Conservation (phyloP, 2,113 vertebrate genomes). For the Ophthalmolycus amberensis region DNA sequence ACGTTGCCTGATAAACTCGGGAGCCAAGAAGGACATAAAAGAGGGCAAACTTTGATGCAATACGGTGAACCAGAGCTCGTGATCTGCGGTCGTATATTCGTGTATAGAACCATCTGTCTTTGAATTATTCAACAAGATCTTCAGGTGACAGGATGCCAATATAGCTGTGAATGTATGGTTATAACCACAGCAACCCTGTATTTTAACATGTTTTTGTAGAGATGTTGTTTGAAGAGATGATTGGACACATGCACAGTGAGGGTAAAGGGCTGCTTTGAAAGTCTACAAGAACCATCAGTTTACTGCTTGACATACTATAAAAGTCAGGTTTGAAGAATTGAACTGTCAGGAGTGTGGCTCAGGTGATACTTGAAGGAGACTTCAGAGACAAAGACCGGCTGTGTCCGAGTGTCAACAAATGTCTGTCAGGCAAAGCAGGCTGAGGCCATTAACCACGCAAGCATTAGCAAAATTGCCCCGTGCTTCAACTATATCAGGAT, state of each 20-base stretch:
- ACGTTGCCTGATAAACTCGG: constrained; percentile 14
- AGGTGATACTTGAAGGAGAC: constrained; percentile 9
- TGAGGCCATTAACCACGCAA: constrained; percentile 28
- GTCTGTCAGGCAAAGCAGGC: constrained; percentile 24
- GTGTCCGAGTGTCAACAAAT: constrained; percentile 15
- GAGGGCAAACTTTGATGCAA: not conserved
- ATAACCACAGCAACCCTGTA: not conserved
- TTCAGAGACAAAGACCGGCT: constrained; percentile 16
- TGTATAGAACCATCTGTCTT: not conserved
- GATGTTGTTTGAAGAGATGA: not conserved
- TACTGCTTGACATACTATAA: not conserved
- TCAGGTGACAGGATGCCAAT: not conserved
- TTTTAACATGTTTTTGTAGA: not conserved
- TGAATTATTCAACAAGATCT: constrained; percentile 3
- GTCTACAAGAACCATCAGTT: not conserved
- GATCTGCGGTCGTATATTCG: not conserved
- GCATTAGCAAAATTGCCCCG: constrained; percentile 41
- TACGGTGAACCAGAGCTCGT: not conserved
- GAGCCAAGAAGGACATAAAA: not conserved
- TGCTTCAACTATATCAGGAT: constrained; percentile 25
- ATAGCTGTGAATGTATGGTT: not conserved
- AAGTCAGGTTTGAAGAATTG: constrained; percentile 6
- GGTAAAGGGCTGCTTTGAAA: not conserved
- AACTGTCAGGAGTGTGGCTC: constrained; percentile 1
- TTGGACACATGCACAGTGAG: not conserved